A percentile compares a stretch with the other conserved stretches of the same genome.
phyloP scores from a whole-genome alignment of 2,888 invertebrate genomes.

The Coelinius sp. region DNA sequence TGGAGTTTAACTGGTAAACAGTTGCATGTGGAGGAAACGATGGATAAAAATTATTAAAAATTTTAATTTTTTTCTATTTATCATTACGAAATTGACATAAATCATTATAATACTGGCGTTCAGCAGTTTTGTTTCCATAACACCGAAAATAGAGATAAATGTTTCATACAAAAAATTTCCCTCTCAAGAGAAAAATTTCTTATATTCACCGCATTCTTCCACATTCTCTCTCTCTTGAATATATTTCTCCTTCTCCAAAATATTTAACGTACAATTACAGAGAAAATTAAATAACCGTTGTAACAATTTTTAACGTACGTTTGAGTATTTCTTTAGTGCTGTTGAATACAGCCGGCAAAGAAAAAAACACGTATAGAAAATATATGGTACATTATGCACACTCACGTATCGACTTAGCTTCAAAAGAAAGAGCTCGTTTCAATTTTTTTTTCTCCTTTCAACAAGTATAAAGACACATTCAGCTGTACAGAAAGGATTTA shows the following conservation, averaged over 20 bases:
- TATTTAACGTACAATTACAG: too few relatives aligned
- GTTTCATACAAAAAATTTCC: too few relatives aligned
- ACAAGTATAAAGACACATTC: constrained; percentile 11
- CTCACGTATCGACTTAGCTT: constrained; percentile 7
- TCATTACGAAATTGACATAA: too few relatives aligned
- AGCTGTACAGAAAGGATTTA: background rate
- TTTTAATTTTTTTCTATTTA: background rate
- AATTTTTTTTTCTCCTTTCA: background rate
- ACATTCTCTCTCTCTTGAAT: too few relatives aligned
- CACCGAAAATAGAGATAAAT: too few relatives aligned
- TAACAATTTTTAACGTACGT: too few relatives aligned
- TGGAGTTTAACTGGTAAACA: background rate
- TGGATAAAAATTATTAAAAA: background rate
- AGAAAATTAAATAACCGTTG: too few relatives aligned
- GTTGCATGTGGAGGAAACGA: background rate
- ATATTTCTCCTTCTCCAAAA: too few relatives aligned
- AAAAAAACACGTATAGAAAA: constrained; percentile 9
- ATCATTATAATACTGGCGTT: too few relatives aligned
- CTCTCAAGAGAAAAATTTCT: too few relatives aligned
- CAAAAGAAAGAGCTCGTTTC: background rate
- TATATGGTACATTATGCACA: background rate
- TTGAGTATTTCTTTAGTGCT: background rate
- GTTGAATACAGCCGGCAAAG: background rate
- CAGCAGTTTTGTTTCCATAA: too few relatives aligned
- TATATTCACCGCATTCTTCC: too few relatives aligned